phyloP scores from a whole-genome alignment of 2,113 vertebrate species.

The Megaceryle maxima region DNA sequence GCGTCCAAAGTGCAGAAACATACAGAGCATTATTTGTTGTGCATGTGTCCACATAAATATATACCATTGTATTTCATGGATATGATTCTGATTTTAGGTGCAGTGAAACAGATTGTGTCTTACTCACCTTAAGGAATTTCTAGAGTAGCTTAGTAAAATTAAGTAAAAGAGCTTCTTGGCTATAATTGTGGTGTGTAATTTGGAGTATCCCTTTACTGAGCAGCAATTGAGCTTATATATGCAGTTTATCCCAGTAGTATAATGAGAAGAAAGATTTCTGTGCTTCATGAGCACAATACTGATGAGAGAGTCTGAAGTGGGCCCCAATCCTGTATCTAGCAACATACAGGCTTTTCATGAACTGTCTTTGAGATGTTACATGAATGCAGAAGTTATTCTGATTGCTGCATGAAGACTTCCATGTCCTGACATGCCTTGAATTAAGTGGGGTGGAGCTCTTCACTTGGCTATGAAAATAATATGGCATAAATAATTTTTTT shows the following conservation, averaged over 20 bases:
- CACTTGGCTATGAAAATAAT: neutral
- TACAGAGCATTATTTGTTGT: neutral
- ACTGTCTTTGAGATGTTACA: neutral
- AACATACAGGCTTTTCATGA: neutral
- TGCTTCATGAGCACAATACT: neutral
- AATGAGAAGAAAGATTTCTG: neutral
- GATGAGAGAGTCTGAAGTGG: neutral
- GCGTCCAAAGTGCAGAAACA: neutral
- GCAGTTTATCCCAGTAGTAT: neutral
- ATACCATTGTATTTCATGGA: neutral
- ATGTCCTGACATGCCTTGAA: neutral
- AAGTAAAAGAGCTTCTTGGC: neutral
- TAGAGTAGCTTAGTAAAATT: neutral
- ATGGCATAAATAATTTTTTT: neutral
- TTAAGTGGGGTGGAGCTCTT: neutral
- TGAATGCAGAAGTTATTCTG: neutral
- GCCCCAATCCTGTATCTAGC: neutral
- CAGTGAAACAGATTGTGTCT: neutral
- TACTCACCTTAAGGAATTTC: neutral
- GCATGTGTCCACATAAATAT: neutral
- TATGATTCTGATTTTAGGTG: neutral
- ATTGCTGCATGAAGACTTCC: neutral
- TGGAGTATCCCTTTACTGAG: neutral
- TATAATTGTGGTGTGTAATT: neutral
- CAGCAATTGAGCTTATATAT: neutral